Percentiles rank a stretch among this genome's conserved stretches.
These are phyloP conservation scores for Agrochola lychnidis DNA, from an alignment of 2,888 invertebrate species.

Conservation along the genomic window DNA sequence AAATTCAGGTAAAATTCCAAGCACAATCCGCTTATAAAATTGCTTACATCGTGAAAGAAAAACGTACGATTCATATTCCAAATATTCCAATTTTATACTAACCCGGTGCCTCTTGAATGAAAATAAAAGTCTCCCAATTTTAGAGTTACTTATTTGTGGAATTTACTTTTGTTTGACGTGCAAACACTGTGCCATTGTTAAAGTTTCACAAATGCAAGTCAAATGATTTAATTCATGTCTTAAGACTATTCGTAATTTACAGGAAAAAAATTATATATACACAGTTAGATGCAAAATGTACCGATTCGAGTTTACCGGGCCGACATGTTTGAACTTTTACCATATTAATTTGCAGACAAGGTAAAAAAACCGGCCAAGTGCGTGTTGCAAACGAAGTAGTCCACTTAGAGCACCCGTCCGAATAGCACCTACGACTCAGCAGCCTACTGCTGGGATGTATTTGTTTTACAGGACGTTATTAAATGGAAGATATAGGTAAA, in stretches of 20 bases:
- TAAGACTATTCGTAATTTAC: not conserved
- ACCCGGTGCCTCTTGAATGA: conserved; percentile 30
- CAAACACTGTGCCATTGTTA: not conserved
- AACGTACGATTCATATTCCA: conserved; percentile 20
- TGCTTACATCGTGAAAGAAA: conserved; percentile 22
- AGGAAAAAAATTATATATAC: not conserved
- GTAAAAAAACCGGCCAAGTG: no score
- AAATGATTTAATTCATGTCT: not conserved
- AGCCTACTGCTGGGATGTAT: no score
- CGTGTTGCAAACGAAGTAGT: no score
- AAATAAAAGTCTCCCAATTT: conserved; percentile 44
- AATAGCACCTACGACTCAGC: no score
- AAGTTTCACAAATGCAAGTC: not conserved
- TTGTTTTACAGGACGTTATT: no score
- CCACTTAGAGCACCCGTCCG: no score
- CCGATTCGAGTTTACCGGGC: no score
- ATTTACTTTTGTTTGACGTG: conserved; percentile 10
- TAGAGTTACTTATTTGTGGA: conserved; percentile 7
- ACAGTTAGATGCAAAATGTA: no score
- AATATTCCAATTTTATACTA: conserved; percentile 38
- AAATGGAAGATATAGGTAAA: no score
- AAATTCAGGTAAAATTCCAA: conserved; percentile 8
- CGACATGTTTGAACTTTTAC: no score
- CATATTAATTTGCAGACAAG: no score
- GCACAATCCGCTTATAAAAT: conserved; percentile 30